Evolutionary conservation across 2,113 vertebrate genomes (phyloP), one percentile per base, ranked within the genome.

Genomic region (Austrofundulus limnaeus): DNA sequence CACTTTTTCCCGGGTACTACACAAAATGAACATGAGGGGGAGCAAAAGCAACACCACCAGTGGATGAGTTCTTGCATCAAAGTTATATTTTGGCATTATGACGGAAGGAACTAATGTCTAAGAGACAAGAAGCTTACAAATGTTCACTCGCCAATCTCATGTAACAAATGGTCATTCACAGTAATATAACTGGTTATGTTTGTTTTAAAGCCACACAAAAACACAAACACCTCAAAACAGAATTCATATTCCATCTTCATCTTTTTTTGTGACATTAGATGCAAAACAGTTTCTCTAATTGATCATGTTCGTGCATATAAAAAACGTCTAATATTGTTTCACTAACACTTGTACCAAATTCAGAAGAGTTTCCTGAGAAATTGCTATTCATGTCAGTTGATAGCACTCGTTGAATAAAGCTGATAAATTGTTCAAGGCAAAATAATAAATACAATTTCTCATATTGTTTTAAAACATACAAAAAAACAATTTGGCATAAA

Each of bases 311-410:
- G 16, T 39, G 34, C 39, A 20, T 15, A 31, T 13, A 23, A 38
- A 49, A 24, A 37, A 37, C 12, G 45, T 34, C 11, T 37, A 20
- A 49, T 51, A 13, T 39, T 53, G 21, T 65, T 55, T 12, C 15
- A 45, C 8, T 56, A 24, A 70, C 55, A 59, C 60, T 51, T 21
- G 50, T 5, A 49, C 52, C 42, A 63, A 53, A 59, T 80, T 70
- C 65, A 52, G 66, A 69, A 68, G 69, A 15, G 45, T 77, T 81
- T 85, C 87, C 85, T 87, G 85, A 89, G 85, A 81, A 79, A 61
- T 66, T 49, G 38, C 66, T 61, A 11, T 58, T 75, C 70, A 50
- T 58, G 61, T 53, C 60, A 59, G 46, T 42, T 41, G 19, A 61
- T 54, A 54, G 65, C 55, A 69, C 55, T 77, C 0, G 46, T 49